Percentiles rank a stretch among this genome's conserved stretches.
Conservation (phyloP, 2,113 vertebrate genomes). For the Leucopsar rothschildi region DNA sequence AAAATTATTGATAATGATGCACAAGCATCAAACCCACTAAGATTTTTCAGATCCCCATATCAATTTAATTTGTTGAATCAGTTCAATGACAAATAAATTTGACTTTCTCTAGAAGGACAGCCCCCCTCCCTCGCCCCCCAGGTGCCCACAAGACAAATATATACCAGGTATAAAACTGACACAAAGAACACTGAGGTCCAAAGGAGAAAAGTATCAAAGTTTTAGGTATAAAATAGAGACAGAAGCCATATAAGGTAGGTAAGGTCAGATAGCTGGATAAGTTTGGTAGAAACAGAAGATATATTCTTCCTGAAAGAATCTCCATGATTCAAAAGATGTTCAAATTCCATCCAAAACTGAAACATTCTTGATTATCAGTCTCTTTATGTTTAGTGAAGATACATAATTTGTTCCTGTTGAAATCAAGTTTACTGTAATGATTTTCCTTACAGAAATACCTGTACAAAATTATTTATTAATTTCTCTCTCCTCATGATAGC, state of each 20-base stretch:
- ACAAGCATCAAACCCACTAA: neutral
- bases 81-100: neutral
- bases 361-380: neutral
- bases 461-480: neutral
- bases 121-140: fast-evolving
- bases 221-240: neutral
- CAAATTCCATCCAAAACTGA: neutral
- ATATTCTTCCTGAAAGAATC: neutral
- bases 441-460: neutral
- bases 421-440: neutral
- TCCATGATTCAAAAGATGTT: neutral
- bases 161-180: neutral
- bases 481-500: neutral
- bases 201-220: neutral
- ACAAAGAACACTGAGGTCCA: neutral
- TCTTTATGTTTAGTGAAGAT: neutral
- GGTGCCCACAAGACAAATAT: neutral
- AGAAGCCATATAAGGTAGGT: neutral
- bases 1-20: neutral
- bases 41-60: neutral
- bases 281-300: neutral
- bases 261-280: neutral
- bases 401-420: neutral
- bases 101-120: neutral
- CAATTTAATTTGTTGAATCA: neutral